A percentile compares a stretch with the other conserved stretches of the same genome.
Conservation (phyloP, 2,888 invertebrate genomes). For the Limulus polyphemus region DNA sequence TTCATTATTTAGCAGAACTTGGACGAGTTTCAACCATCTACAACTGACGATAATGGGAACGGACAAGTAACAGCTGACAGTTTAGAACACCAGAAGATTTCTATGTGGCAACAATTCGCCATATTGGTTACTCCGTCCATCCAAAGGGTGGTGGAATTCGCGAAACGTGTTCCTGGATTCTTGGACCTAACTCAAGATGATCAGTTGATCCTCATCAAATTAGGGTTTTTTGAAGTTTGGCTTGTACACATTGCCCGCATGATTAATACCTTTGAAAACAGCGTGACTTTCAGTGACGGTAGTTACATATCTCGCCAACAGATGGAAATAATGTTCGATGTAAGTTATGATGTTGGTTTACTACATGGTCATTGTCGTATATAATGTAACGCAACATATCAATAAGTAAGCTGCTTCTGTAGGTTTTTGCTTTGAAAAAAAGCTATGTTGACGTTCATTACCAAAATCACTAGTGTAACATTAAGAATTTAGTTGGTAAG, state of each 20-base stretch:
- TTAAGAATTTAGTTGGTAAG: too few relatives aligned
- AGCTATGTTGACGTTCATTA: too few relatives aligned
- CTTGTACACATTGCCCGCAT: constrained; percentile 69
- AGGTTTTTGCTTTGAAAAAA: too few relatives aligned
- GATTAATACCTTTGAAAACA: constrained; percentile 51
- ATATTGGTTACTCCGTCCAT: constrained; percentile 75
- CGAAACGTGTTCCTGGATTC: constrained; percentile 85
- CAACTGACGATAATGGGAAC: constrained; percentile 7
- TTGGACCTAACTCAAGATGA: constrained; percentile 82
- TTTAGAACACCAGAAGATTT: constrained; percentile 56
- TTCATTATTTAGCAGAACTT: constrained; percentile 24
- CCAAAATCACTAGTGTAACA: too few relatives aligned
- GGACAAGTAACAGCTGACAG: constrained; percentile 26
- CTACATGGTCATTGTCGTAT: too few relatives aligned
- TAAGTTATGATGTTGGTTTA: constrained; percentile 41
- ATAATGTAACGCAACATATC: too few relatives aligned
- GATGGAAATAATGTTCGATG: constrained; percentile 74
- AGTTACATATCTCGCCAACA: constrained; percentile 68
- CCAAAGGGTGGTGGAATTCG: constrained; percentile 88
- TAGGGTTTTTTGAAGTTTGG: constrained; percentile 95
- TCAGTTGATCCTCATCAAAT: constrained; percentile 89
- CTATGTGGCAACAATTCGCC: constrained; percentile 85
- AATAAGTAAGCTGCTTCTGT: too few relatives aligned
- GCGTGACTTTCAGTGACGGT: constrained; percentile 81
- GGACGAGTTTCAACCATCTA: constrained; percentile 20